Base-by-base conservation (phyloP, 1,140 invertebrate species). In the Vollenhovia emeryi region DNA sequence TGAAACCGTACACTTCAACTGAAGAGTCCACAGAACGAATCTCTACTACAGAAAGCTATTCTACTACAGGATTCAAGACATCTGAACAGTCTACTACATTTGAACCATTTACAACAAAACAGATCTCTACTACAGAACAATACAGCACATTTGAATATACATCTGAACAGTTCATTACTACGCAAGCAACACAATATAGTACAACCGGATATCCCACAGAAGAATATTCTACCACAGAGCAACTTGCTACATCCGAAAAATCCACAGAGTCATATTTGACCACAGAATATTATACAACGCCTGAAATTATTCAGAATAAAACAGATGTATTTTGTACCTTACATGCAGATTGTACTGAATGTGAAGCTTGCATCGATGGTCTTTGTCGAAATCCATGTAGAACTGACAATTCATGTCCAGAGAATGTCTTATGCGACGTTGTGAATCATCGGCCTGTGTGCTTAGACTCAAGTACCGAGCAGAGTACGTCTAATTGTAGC, bases 361-460 rank as follows among this genome's bases (percentile, higher is more conserved):
- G 86, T 50, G 82, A 87, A 48, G 73, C 21, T 40, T 85, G 73
- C 48, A 27, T 60, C 7, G 71, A 87, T 30, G 21, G 43, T 43
- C 9, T 75, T 15, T 73, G 73, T 30, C 66, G 9, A 13, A 79
- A 79, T 64, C 78, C 43, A 13, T 86, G 84, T n/a, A 60, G 73
- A 21, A 33, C 21, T 24, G 24, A 0, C 21, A 45, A 52, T 24
- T n/a, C 48, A 3, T 84, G 85, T 24, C 48, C 60, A 69, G 36
- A 84, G n/a, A 68, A 76, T 11, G 11, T 75, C 21, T 55, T 59
- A 68, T 96, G 96, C 93, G 91, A 92, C 71, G 95, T 95, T 86
- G 90, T 94, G 55, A 92, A 93, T 84, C 95, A 95, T 91, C 92
- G 93, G 88, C 93, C 95, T 89, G 91, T 95, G 93, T 96, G 96